Evolutionary conservation across 2,113 vertebrate species (phyloP), one percentile per base, ranked within the genome.

Genomic region (Pagrus major): DNA sequence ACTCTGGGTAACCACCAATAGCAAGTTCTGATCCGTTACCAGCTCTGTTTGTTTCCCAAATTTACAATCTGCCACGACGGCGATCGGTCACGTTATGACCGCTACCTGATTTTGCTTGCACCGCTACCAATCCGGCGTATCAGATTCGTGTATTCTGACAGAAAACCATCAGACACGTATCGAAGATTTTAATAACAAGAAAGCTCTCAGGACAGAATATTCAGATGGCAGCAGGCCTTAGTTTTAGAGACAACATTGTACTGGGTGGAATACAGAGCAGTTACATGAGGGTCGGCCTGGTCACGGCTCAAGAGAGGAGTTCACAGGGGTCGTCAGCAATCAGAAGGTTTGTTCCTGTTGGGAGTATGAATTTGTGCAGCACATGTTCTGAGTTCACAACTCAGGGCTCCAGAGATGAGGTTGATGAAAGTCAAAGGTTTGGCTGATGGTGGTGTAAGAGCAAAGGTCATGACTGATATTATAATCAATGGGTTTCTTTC

Each of bases 381-480:
- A 44, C 5, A 46, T 23, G 18, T 18, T n/a, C 21, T 39, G 37
- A 39, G 12, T 56, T 71, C n/a, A 52, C 27, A 9, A 23, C 51
- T 59, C 51, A 29, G 42, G 33, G 25, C 25, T 63, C 12, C 29
- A 9, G 8, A 37, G 35, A 52, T 29, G 31, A 39, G 47, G 33
- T 42, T 51, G 16, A 27, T 10, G 41, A 56, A 56, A 47, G n/a
- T 31, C 21, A 10, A 25, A 16, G 35, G 42, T 8, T 31, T 14
- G 44, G 42, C 1, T 25, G n/a, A 15, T 8, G 41, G 18, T 12
- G 25, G 60, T 23, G 37, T 15, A 12, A 47, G 54, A 61, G 23
- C 55, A 83, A 55, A 78, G 61, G 69, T 69, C 63, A 7, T n/a
- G 14, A 25, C 0, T 10, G 41, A 18, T 31, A 70, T 6, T 5